Conservation (phyloP, 1,140 invertebrate genomes). For the Streblospio benedicti region DNA sequence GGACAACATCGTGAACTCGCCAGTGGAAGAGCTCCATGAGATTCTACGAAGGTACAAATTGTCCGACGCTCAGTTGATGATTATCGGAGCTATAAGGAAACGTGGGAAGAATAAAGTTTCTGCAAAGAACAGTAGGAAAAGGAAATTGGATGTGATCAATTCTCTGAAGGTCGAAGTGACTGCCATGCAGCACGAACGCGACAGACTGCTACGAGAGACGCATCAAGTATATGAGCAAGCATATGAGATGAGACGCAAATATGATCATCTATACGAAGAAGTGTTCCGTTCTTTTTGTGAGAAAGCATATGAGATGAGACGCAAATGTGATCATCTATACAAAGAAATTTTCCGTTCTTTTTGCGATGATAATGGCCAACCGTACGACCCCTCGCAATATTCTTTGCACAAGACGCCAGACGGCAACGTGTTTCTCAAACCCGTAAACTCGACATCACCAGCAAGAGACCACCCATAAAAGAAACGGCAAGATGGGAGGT, state of each 20-base stretch:
- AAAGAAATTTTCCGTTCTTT: conserved; percentile 70
- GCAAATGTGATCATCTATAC: conserved; percentile 65
- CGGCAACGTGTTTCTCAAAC: no score
- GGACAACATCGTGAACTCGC: conserved; percentile 85
- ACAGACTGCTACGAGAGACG: conserved; percentile 30
- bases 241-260: conserved; percentile 65
- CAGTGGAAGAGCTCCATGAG: conserved; percentile 97
- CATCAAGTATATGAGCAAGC: conserved; percentile 55
- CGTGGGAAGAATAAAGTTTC: conserved; percentile 91
- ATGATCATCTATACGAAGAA: conserved; percentile 63
- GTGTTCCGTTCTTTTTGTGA: no score
- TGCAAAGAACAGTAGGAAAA: conserved; percentile 92
- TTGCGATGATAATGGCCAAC: conserved; percentile 75
- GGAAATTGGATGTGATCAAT: conserved; percentile 89
- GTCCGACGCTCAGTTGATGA: conserved; percentile 83
- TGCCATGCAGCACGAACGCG: conserved; percentile 58
- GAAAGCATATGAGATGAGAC: conserved; percentile 66
- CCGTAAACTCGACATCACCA: no score
- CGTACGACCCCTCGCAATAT: conserved; percentile 73
- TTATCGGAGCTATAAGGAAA: conserved; percentile 85
- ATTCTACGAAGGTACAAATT: conserved; percentile 88
- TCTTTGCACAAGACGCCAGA: no score
- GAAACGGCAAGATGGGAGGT: no score
- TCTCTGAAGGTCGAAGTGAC: conserved; percentile 84
- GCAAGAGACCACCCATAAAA: no score